Evolutionary conservation across 2,888 invertebrate genomes (phyloP).

Genomic region (Phortica okadai): DNA sequence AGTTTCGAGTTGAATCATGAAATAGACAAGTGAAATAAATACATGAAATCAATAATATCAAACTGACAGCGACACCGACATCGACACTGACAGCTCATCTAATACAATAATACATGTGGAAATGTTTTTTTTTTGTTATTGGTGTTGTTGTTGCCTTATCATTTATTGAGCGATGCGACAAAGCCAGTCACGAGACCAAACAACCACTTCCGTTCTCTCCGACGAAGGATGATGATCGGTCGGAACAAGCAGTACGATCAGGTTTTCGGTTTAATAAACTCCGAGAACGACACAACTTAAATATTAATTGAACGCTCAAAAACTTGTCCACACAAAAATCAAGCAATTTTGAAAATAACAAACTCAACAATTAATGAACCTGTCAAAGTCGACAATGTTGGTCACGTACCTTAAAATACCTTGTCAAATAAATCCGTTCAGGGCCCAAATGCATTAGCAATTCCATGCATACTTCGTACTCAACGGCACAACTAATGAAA

Average conservation of each 20-base stretch:
- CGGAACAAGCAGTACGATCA: slow-evolving; percentile 61
- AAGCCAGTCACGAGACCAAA: slow-evolving; percentile 8
- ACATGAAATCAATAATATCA: too few relatives aligned
- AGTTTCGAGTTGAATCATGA: too few relatives aligned
- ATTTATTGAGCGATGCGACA: too few relatives aligned
- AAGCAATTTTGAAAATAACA: neutral
- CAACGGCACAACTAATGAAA: neutral
- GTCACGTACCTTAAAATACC: slow-evolving; percentile 25
- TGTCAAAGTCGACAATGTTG: slow-evolving; percentile 8
- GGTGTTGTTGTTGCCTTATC: slow-evolving; percentile 39
- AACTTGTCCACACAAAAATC: neutral
- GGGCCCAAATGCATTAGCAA: slow-evolving; percentile 10
- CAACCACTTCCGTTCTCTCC: slow-evolving; percentile 20
- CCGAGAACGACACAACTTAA: neutral
- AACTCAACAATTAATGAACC: neutral
- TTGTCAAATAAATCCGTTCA: slow-evolving; percentile 24
- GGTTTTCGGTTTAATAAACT: slow-evolving; percentile 33
- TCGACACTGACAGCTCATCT: too few relatives aligned
- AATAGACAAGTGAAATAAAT: too few relatives aligned
- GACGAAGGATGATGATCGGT: slow-evolving; percentile 30
- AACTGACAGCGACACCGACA: too few relatives aligned
- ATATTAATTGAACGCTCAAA: neutral
- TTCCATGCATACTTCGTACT: neutral
- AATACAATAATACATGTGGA: too few relatives aligned
- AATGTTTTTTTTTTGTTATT: slow-evolving; percentile 30